Evolutionary conservation across 2,113 vertebrate species (phyloP).

Genomic region (Stomatorhinus ivindoensis): DNA sequence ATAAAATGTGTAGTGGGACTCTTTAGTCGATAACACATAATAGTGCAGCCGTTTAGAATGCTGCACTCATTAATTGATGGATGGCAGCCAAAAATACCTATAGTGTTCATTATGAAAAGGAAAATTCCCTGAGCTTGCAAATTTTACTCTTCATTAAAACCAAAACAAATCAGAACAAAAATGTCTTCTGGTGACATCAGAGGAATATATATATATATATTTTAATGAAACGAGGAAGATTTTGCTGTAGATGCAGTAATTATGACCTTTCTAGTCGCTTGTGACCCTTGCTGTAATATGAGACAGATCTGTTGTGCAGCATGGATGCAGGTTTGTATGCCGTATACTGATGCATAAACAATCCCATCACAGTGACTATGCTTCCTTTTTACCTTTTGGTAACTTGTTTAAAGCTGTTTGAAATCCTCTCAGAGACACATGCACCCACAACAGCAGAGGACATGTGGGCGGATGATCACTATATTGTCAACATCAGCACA

Average conservation of each 20-base stretch:
- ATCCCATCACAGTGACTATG: constrained; percentile 46
- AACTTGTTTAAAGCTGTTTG: constrained; percentile 1
- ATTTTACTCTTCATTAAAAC: background rate
- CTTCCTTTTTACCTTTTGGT: constrained; percentile 15
- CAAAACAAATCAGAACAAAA: background rate
- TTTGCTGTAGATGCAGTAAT: background rate
- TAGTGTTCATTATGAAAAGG: background rate
- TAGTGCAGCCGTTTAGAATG: background rate
- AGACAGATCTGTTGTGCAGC: background rate
- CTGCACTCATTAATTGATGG: background rate
- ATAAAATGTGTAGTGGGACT: background rate
- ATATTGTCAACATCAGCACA: background rate
- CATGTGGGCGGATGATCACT: too few relatives aligned
- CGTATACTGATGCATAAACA: constrained; percentile 28
- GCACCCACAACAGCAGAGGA: background rate
- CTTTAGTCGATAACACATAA: background rate
- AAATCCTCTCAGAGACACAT: background rate
- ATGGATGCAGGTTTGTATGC: background rate
- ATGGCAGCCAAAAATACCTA: background rate
- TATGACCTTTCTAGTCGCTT: background rate
- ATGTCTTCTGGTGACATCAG: background rate
- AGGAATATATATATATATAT: background rate
- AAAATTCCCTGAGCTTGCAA: background rate
- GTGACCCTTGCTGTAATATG: background rate
- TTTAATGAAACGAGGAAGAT: background rate